Evolutionary conservation across 1,140 invertebrate genomes (phyloP), one percentile per base, ranked within the genome.

Genomic region (Diachasmimorpha longicaudata): DNA sequence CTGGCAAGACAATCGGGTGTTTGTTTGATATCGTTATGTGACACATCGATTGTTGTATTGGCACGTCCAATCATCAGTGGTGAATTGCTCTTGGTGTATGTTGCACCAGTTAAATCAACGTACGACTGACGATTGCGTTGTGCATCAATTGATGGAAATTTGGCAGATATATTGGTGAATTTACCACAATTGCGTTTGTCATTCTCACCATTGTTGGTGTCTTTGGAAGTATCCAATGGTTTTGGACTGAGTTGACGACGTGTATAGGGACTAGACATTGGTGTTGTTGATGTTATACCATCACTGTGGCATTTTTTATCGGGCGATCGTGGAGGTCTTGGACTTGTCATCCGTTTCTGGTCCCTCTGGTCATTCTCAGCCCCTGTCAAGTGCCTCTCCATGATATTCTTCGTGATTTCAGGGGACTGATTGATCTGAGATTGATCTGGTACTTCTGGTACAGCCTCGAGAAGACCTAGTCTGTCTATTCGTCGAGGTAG

Each of bases 381-480:
- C 2, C 84, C 85, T 8, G 82, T 82, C 4, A 84, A 70, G 39
- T 83, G 82, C 0, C 84, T 78, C 70, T 84, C 81, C 3, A 70
- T 70, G 46, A 80, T 79, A 9, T 79, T 77, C 63, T 76, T 21
- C 44, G n/a, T 36, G 66, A 55, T 4, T 46, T 74, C 23, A n/a
- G 13, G 75, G 68, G 25, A 81, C 70, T 11, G 80, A 36, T 74
- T 80, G 55, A 25, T 36, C 2, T 73, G 79, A 25, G 79, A 81
- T 44, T 86, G 85, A 55, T 88, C 86, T 1, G 84, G 83, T 0
- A 85, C 71, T 71, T 89, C 87, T 0, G 85, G 87, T 5, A 88
- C 86, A 0, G 82, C 83, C 36, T 88, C 86, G 16, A 87, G 78
- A 0, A 85, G 79, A 0, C 83, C 84, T 6, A 82, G 72, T 6